Evolutionary conservation across 2,113 vertebrate genomes (phyloP), one percentile per base, ranked within the genome.

Genomic region (Falcunculus frontatus): DNA sequence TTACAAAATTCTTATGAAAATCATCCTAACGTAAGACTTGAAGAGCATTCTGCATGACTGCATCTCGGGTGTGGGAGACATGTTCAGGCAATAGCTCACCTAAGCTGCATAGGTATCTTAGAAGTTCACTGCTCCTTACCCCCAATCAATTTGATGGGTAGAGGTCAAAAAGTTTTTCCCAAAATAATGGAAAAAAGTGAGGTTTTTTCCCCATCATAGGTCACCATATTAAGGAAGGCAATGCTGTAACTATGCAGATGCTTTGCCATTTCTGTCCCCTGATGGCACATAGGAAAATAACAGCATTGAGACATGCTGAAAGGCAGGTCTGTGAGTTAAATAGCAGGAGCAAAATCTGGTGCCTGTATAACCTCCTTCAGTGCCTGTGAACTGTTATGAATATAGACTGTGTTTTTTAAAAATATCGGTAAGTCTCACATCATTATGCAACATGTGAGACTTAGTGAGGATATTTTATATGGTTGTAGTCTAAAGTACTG

Each of bases 181-280:
- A 84, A 70, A 88, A 67, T 30, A 2, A 49, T 7, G 6, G 23
- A 12, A 74, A 75, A 42, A 75, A 27, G 5, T 5, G 9, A 3
- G 8, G 3, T 0, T 3, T 14, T 27, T 11, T 3, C 19, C 18
- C 17, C n/a, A 33, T 60, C 29, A 13, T 4, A 53, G 10, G 16
- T 60, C 13, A 64, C 15, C 70, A 25, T 3, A 22, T 23, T 81
- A 74, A 81, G 41, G 52, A 52, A 85, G 14, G 11, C 6, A 65
- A 49, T 25, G 21, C 22, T 73, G 44, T 49, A 73, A 30, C 33
- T 80, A 7, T 30, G 14, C n/a, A 84, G 26, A 60, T 42, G 14
- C 30, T 72, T 55, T 88, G 25, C 33, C 39, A 32, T 65, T 41
- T 75, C 65, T 67, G 33, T 83, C 67, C 53, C 32, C 10, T 30